Evolutionary conservation across 2,113 vertebrate species (phyloP), one percentile per base, ranked within the genome.

Genomic region (Centropus bengalensis): DNA sequence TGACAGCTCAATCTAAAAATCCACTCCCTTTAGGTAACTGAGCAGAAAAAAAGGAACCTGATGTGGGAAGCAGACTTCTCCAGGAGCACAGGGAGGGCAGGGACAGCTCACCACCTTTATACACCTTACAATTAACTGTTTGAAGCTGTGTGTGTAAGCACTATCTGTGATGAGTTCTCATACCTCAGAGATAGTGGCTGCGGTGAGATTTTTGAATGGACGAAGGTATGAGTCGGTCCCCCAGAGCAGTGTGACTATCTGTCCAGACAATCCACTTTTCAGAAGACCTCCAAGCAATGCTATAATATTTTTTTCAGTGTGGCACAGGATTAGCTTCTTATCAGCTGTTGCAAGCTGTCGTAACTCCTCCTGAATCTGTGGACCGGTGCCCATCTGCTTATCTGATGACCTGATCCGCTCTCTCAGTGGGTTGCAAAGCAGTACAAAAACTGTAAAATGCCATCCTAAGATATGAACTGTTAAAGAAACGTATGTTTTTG

Each of bases 311-410:
- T 69, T 74, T 82, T 86, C 63, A 78, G 23, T 40, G 56, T 52
- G 75, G 64, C 73, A 49, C 52, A 64, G 85, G 73, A 83, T 93
- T 93, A 93, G 60, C 70, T 59, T 1, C 8, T 89, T 70, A 68
- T 95, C 88, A 88, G 79, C 71, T 94, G 80, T 17, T 70, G 60
- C 51, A 83, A 33, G 84, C 87, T 93, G 79, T 59, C 87, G 8
- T 73, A 82, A 76, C 71, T 94, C 84, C 89, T 63, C 77, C 89
- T 91, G 70, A 96, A 89, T 94, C 91, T 74, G 70, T 59, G 59
- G 82, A 82, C 51, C 6, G 11, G 54, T 40, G 62, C 62, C 4
- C 20, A 81, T 86, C 88, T 86, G 71, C 92, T 93, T 91, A 92
- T 93, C 92, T 68, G 79, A 6, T 95, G 86, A 88, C 94, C 89